These are phyloP conservation scores for Hemitrygon akajei DNA, from an alignment of 2,797 vertebrate species.

Conservation along the genomic window DNA sequence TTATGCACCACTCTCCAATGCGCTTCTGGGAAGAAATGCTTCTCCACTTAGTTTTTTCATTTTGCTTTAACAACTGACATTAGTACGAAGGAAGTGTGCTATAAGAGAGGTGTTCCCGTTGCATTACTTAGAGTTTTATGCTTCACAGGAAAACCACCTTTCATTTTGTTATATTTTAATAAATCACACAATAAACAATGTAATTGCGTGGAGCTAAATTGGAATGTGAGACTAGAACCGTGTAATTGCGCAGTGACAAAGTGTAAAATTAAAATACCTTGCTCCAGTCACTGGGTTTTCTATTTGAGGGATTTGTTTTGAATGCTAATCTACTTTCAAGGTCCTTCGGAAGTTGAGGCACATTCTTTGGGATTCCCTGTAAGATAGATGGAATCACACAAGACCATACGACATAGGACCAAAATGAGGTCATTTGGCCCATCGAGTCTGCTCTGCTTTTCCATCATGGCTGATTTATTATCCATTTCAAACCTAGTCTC, in stretches of 20 bases:
- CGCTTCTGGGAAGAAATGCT: background rate
- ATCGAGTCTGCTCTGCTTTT: too few relatives aligned
- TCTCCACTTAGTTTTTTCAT: background rate
- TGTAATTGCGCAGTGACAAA: constrained; percentile 1
- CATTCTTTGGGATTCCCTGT: background rate
- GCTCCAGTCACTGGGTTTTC: background rate
- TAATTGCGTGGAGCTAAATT: constrained; percentile 5
- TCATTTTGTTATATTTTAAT: constrained; percentile 30
- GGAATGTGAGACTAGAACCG: background rate
- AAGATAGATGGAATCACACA: background rate
- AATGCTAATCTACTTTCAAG: background rate
- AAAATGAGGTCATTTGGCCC: too few relatives aligned
- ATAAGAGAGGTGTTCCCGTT: background rate
- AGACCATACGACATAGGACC: too few relatives aligned
- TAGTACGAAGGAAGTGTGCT: background rate
- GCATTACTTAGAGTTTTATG: background rate
- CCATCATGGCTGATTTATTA: too few relatives aligned
- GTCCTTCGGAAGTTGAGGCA: background rate
- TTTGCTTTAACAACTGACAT: background rate
- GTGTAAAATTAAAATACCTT: constrained; percentile 27
- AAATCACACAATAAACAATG: background rate
- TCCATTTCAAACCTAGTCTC: too few relatives aligned
- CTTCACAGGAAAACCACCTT: background rate
- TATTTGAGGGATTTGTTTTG: background rate
- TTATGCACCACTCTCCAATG: background rate